phyloP scores from a whole-genome alignment of 2,113 vertebrate genomes.

The Petrocephalus zakoni region DNA sequence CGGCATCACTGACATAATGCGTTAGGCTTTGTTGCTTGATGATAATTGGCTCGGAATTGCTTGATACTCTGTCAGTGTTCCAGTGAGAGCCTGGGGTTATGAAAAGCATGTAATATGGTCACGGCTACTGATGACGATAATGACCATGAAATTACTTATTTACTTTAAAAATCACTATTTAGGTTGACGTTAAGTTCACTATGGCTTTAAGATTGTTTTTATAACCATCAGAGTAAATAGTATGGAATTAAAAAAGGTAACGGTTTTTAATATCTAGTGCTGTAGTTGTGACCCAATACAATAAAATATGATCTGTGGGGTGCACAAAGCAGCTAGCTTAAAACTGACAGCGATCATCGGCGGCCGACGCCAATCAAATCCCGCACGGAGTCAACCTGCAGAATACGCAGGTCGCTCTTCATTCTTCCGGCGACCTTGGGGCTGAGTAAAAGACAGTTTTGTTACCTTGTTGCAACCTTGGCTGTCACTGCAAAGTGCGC shows the following conservation, averaged over 20 bases:
- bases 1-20: neutral
- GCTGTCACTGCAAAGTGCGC: neutral
- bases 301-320: neutral
- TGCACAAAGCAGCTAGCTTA: neutral
- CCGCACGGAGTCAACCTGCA: neutral
- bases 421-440: neutral
- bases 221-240: neutral
- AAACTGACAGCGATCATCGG: neutral
- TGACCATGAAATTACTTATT: neutral
- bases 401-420: neutral
- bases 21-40: neutral
- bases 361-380: neutral
- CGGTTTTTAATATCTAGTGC: neutral
- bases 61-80: constrained; percentile 18
- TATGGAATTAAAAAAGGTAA: neutral
- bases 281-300: neutral
- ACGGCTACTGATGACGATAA: neutral
- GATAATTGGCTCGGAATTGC: neutral
- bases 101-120: neutral
- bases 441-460: neutral
- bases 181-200: neutral
- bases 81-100: neutral
- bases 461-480: neutral
- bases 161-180: constrained; percentile 1
- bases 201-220: neutral